Evolutionary conservation across 2,888 invertebrate genomes (phyloP), one percentile per base, ranked within the genome.

Genomic region (Endotricha flammealis): DNA sequence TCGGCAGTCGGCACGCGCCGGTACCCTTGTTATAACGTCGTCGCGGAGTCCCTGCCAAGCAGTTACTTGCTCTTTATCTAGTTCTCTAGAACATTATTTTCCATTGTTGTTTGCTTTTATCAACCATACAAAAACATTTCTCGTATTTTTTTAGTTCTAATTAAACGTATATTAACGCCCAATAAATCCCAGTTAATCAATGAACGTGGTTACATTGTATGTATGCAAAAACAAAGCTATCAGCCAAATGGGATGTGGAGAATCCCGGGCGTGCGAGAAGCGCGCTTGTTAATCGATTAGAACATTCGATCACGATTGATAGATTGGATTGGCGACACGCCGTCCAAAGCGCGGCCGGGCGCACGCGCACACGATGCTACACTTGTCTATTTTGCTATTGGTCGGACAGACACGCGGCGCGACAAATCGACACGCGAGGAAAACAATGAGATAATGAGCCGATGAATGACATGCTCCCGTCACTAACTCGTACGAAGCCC

Each of bases 381-480:
- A 66, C 60, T 60, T 59, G 49, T 63, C 65, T 64, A 68, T 68
- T 69, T 66, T 67, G 67, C 80, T 76, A 85, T 80, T 77, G 81
- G 78, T 53, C 55, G 62, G 53, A 54, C 53, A 48, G 63, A 59
- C 69, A 68, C 65, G 67, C 68, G 68, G 62, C 60, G 57, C 60
- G 64, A 68, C 77, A 72, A 77, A 79, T 80, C 74, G 73, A 74
- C 71, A 71, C 76, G 64, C 70, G 70, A 73, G 65, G 72, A 78
- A 75, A 77, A 80, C 82, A 81, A 83, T 75, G 73, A 67, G 71
- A 72, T 75, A 78, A 75, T 73, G 75, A 76, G 69, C 74, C 74
- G 81, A 86, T 85, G 86, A 86, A 86, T 86, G 85, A 85, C 85
- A 78, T 52, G 66, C 63, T 65, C 57, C 54, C 67, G 63, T 62